Evolutionary conservation across 2,113 vertebrate genomes (phyloP), one percentile per base, ranked within the genome.

Genomic region (Columbina picui): DNA sequence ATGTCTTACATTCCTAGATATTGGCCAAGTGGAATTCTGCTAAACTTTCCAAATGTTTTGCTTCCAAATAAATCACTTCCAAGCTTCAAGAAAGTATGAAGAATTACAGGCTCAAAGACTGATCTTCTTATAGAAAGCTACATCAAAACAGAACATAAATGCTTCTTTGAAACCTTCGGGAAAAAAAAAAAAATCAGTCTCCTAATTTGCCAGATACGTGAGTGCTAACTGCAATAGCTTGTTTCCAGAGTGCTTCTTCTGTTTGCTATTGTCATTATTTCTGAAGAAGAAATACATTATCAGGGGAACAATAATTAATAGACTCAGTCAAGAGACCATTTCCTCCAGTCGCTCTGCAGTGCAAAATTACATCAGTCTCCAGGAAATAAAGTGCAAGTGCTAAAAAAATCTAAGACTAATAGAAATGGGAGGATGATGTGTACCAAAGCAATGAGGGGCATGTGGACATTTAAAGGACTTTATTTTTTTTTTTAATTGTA

Each of bases 281-380:
- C 27, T 52, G 76, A 93, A 90, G 69, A 89, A 83, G 50, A 4
- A 83, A 50, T 4, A 41, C 22, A 59, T 81, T 92, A 94, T 83
- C 17, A 0, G 17, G 91, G 78, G 92, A 95, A 70, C 60, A 89
- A 53, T 83, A 96, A 97, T 96, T 96, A 96, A 96, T 88, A 91
- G 84, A 70, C 23, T 91, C 89, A 96, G 79, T 75, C 79, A 70
- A 95, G 71, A 95, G 93, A 94, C 68, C 64, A 92, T 84, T 96
- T 97, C 90, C 90, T 90, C 64, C 39, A 14, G 63, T 78, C 50
- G 27, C 79, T 90, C 79, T 47, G 7, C 47, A 80, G 67, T 47
- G 71, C 32, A 91, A 91, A 92, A 77, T 55, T 7, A 1, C 64
- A 61, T 70, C 77, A 88, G 68, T 52, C 68, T 94, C 68, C 85